A percentile compares a stretch with the other conserved stretches of the same genome.
phyloP scores from a whole-genome alignment of 2,888 invertebrate genomes.

The Sesamia inferens region DNA sequence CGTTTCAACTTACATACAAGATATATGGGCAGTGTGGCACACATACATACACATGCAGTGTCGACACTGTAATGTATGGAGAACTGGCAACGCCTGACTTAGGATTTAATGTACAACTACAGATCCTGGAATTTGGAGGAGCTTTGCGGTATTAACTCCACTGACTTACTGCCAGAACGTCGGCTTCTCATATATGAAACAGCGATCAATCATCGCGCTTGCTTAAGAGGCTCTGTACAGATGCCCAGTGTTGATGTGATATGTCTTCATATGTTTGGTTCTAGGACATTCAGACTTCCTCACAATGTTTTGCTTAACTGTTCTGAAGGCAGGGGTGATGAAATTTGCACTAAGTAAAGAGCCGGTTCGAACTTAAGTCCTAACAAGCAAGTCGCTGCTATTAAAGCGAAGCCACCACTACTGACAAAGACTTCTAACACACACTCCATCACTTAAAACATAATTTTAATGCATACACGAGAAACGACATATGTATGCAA shows the following conservation, averaged over 20 bases:
- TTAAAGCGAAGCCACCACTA: too few species aligned
- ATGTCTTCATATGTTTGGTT: too few species aligned
- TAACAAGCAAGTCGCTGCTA: too few species aligned
- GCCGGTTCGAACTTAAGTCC: too few species aligned
- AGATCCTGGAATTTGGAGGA: conserved; percentile 8
- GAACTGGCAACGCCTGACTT: conserved; percentile 25
- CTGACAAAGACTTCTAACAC: background rate
- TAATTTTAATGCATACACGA: conserved; percentile 3
- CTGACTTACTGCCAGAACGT: background rate
- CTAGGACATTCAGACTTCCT: too few species aligned
- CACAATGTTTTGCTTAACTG: too few species aligned
- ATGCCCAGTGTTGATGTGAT: too few species aligned
- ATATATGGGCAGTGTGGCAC: conserved; percentile 49
- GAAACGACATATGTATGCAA: conserved; percentile 23
- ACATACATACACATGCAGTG: conserved; percentile 59
- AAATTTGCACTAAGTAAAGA: too few species aligned
- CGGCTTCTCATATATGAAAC: background rate
- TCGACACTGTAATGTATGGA: conserved; percentile 43
- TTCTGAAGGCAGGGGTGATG: too few species aligned
- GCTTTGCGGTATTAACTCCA: conserved; percentile 10
- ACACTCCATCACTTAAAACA: conserved; percentile 19
- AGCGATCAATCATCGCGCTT: background rate
- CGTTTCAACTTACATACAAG: conserved; percentile 61
- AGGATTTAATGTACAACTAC: conserved; percentile 38
- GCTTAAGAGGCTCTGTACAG: too few species aligned